Percentiles rank a stretch among this genome's conserved stretches.
Evolutionary conservation across 2,888 invertebrate species (phyloP).

Genomic region (Nipponacmea schrenckii): DNA sequence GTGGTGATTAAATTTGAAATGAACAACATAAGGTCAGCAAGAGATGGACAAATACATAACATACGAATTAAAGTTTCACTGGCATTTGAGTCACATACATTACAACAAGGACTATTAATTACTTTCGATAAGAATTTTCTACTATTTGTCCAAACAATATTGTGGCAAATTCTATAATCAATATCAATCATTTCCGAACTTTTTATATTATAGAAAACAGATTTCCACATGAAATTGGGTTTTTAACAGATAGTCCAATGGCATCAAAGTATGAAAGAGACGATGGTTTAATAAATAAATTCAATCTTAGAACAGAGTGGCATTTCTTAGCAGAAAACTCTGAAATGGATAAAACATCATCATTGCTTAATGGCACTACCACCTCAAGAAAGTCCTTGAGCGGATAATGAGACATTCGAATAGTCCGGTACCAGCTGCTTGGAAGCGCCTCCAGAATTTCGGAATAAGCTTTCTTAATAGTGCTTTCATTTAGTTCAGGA

Average conservation of each 20-base stretch:
- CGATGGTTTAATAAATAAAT: neutral
- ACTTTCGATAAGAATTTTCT: neutral
- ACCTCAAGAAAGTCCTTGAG: neutral
- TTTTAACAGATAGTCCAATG: neutral
- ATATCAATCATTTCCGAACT: neutral
- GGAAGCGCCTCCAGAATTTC: neutral
- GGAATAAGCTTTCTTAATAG: neutral
- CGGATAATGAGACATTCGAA: neutral
- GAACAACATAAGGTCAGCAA: neutral
- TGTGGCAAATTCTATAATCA: neutral
- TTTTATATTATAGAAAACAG: neutral
- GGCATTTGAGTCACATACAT: neutral
- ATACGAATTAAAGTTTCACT: neutral
- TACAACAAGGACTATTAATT: neutral
- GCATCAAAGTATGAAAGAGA: neutral
- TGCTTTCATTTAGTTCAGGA: neutral
- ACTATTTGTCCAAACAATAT: neutral
- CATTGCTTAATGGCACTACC: neutral
- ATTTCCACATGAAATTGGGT: neutral
- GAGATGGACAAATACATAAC: neutral
- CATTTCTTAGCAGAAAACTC: neutral
- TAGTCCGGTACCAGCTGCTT: neutral
- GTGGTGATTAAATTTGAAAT: neutral
- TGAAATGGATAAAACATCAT: neutral
- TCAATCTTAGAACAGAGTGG: neutral